A percentile compares a stretch with the other conserved stretches of the same genome.
phyloP scores from a whole-genome alignment of 37 sponge, comb jelly and placozoan genomes.

The Spongia lamella region DNA sequence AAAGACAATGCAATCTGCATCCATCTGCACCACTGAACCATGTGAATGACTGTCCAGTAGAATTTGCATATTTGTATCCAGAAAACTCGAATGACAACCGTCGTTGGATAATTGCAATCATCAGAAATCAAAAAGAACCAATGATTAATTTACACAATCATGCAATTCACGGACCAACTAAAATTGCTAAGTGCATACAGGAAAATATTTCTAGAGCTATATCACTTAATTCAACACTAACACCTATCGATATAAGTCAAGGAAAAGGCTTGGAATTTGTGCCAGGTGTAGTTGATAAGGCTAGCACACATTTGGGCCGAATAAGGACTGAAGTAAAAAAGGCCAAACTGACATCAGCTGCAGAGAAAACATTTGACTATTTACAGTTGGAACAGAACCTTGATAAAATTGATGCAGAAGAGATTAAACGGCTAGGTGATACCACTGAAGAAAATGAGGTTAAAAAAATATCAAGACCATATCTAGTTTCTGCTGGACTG shows the following conservation, averaged over 20 bases:
- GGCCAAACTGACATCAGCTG: slow-evolving; percentile 1
- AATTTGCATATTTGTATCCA: too few relatives aligned
- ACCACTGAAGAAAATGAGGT: too few relatives aligned
- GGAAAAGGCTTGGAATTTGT: slow-evolving; percentile 20
- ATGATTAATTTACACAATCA: slow-evolving; percentile 5
- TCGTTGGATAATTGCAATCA: slow-evolving; percentile 21
- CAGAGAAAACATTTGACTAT: background rate
- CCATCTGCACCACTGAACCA: background rate
- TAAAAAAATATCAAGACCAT: too few relatives aligned
- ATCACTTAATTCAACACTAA: slow-evolving; percentile 8
- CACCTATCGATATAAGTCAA: slow-evolving; percentile 22
- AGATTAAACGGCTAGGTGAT: background rate
- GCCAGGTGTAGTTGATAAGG: slow-evolving; percentile 29
- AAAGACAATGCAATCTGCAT: slow-evolving; percentile 1
- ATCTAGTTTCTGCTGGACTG: too few relatives aligned
- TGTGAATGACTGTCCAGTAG: slow-evolving; percentile 1
- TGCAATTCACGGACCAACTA: slow-evolving; percentile 11
- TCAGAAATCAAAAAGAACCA: slow-evolving; percentile 8
- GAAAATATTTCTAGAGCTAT: slow-evolving; percentile 2
- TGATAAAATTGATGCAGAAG: slow-evolving; percentile 20
- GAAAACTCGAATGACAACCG: slow-evolving; percentile 6
- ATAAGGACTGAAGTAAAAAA: slow-evolving; percentile 20
- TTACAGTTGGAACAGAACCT: slow-evolving; percentile 12
- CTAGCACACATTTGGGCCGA: slow-evolving; percentile 31
- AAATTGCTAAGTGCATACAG: slow-evolving; percentile 5